A percentile compares a stretch with the other conserved stretches of the same genome.
Evolutionary conservation across 2,888 invertebrate genomes (phyloP).

Genomic region (Scrobipalpa atriplicella): DNA sequence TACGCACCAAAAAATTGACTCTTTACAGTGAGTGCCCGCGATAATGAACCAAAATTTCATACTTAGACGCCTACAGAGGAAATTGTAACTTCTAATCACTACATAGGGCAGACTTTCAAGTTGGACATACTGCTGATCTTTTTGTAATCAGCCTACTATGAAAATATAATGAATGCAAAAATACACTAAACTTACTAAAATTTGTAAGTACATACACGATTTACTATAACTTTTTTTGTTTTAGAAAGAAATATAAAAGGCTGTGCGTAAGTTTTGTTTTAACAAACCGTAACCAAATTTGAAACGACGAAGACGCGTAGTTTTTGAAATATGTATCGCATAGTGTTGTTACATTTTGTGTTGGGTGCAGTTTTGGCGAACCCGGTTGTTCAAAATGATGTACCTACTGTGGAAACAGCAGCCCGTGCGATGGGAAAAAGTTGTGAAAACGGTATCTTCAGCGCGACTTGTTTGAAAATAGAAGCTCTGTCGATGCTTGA

Average conservation of each 20-base stretch:
- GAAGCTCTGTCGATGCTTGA: slow-evolving; percentile 73
- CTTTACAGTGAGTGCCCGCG: slow-evolving; percentile 54
- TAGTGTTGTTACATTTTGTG: slow-evolving; percentile 50
- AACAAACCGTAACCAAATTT: slow-evolving; percentile 69
- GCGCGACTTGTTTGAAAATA: slow-evolving; percentile 71
- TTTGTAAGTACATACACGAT: neutral
- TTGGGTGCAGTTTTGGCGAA: slow-evolving; percentile 60
- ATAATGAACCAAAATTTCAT: slow-evolving; percentile 63
- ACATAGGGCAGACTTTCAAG: slow-evolving; percentile 32
- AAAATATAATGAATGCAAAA: slow-evolving; percentile 76
- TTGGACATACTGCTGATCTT: slow-evolving; percentile 43
- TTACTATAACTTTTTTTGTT: slow-evolving; percentile 43
- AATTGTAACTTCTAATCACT: slow-evolving; percentile 39
- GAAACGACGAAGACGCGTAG: slow-evolving; percentile 60
- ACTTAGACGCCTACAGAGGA: slow-evolving; percentile 33
- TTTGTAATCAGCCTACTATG: slow-evolving; percentile 78
- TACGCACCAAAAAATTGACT: slow-evolving; percentile 43
- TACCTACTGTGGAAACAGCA: slow-evolving; percentile 54
- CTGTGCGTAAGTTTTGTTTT: slow-evolving; percentile 63
- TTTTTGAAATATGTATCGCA: slow-evolving; percentile 56
- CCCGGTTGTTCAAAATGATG: slow-evolving; percentile 52
- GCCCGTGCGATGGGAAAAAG: slow-evolving; percentile 66
- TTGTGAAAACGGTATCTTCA: slow-evolving; percentile 69
- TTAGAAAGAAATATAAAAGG: slow-evolving; percentile 75
- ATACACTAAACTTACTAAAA: slow-evolving; percentile 65